Evolutionary conservation across 37 sponge, comb jelly and placozoan genomes (phyloP).

Genomic region (Mnemiopsis leidyi): DNA sequence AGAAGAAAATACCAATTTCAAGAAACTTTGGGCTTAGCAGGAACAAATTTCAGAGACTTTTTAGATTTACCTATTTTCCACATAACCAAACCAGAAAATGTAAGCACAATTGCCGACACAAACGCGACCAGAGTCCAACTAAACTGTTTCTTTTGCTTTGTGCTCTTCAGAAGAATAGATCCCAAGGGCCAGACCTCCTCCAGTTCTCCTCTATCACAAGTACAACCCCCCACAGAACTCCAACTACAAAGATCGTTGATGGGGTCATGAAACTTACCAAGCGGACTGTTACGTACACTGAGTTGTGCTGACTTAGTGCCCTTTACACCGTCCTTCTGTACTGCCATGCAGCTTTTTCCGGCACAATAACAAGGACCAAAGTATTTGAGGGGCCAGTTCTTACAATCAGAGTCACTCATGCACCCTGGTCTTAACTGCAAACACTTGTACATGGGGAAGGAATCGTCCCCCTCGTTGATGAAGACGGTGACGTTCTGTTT

Average conservation of each 20-base stretch:
- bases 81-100: background rate
- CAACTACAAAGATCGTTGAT: background rate
- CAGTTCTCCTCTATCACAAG: background rate
- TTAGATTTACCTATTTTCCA: background rate
- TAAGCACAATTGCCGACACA: background rate
- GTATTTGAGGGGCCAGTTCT: background rate
- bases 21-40: no score
- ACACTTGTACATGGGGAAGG: background rate
- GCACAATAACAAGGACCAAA: background rate
- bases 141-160: background rate
- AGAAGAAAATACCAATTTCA: no score
- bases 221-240: background rate
- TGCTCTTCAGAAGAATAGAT: background rate
- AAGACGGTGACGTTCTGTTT: background rate
- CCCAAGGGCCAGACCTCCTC: slow-evolving; percentile 28
- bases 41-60: no score
- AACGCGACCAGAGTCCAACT: background rate
- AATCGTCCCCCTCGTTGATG: background rate
- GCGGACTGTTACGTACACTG: background rate
- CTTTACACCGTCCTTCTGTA: background rate
- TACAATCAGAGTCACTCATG: background rate
- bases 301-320: no score
- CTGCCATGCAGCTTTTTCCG: background rate
- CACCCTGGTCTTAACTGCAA: background rate
- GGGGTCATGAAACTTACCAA: background rate